Evolutionary conservation across 30 jellyfish, hydroid and myxozoan species (phyloP).

Genomic region (Hydra vulgaris): DNA sequence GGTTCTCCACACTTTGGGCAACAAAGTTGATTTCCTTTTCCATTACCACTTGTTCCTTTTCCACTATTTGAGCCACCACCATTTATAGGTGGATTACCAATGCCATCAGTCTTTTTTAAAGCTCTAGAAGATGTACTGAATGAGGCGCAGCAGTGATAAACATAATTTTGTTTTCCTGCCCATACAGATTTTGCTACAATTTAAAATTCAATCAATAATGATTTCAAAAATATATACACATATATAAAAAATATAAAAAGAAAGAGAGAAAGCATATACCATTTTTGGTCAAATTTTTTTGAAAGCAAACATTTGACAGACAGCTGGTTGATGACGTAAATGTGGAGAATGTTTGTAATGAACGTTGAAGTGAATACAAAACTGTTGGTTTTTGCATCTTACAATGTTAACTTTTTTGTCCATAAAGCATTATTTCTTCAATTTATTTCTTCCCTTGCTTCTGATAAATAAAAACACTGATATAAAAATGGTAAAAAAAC

Average conservation of each 20-base stretch:
- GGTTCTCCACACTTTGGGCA: conserved; percentile 99
- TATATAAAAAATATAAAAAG: too few species aligned
- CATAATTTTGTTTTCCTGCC: not conserved
- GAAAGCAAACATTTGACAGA: not conserved
- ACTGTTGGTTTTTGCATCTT: not conserved
- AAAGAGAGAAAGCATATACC: not conserved
- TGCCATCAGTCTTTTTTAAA: not conserved
- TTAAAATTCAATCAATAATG: not conserved
- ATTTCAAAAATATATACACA: not conserved
- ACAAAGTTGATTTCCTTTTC: conserved; percentile 82
- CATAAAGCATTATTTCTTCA: not conserved
- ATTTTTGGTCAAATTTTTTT: too few species aligned
- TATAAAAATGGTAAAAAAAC: too few species aligned
- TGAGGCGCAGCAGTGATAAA: not conserved
- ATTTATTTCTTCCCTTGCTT: too few species aligned
- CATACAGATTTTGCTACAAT: not conserved
- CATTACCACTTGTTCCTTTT: conserved; percentile 44
- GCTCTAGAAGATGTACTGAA: not conserved
- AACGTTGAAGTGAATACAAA: not conserved
- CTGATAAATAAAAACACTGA: too few species aligned
- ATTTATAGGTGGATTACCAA: conserved; percentile 8
- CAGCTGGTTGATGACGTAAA: not conserved
- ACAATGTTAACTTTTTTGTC: not conserved
- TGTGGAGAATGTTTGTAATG: not conserved
- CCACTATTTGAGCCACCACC: conserved; percentile 45